Evolutionary conservation across 2,113 vertebrate genomes (phyloP).

Genomic region (Austrofundulus limnaeus): DNA sequence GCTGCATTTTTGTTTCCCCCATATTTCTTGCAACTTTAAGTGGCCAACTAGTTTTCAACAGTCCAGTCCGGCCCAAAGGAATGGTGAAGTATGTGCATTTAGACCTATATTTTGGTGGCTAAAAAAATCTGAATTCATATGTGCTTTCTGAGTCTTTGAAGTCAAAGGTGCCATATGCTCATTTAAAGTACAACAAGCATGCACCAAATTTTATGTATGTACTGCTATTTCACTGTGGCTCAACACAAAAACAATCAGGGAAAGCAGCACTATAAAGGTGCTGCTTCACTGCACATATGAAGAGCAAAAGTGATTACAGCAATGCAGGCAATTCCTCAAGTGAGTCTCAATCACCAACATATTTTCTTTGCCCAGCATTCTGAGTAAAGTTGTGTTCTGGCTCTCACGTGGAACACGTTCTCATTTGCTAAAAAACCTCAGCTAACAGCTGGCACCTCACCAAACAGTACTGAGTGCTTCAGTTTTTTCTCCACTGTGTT

Average conservation of each 20-base stretch:
- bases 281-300: background rate
- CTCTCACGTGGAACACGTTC: constrained; percentile 30
- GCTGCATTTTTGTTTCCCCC: no score
- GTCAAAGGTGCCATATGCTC: background rate
- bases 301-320: background rate
- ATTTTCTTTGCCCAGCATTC: background rate
- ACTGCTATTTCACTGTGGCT: background rate
- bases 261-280: background rate
- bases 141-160: background rate
- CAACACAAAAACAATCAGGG: background rate
- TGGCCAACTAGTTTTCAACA: no score
- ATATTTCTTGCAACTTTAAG: no score
- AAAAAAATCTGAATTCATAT: no score
- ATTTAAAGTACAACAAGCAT: background rate
- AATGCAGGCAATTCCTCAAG: constrained; percentile 6
- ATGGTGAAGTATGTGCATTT: no score
- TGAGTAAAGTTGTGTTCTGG: constrained; percentile 13
- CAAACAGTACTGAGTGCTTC: constrained; percentile 20
- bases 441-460: constrained; percentile 29
- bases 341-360: constrained; percentile 7
- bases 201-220: background rate
- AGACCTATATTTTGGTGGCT: no score
- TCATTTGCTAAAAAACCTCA: constrained; percentile 15
- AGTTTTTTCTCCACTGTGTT: constrained; percentile 36
- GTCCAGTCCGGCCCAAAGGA: no score